Evolutionary conservation across 1,140 invertebrate species (phyloP).

Genomic region (Antheraea pernyi): DNA sequence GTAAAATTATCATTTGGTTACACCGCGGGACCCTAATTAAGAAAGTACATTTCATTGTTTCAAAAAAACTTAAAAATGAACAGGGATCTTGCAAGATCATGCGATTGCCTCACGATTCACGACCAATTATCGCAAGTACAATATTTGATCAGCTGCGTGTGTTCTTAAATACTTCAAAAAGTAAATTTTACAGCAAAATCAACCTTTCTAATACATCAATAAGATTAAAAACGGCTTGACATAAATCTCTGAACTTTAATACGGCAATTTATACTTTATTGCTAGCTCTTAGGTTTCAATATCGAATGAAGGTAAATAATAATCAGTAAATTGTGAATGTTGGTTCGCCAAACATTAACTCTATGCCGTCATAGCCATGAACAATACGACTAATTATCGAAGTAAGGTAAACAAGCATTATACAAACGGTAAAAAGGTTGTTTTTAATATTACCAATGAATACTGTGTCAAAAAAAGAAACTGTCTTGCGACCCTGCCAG

Average conservation of each 20-base stretch:
- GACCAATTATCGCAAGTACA: constrained; percentile 74
- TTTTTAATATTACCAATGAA: constrained; percentile 20
- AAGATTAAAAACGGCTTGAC: constrained; percentile 7
- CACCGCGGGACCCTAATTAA: not conserved
- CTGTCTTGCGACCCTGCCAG: constrained; percentile 62
- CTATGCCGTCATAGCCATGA: constrained; percentile 51
- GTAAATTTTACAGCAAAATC: constrained; percentile 5
- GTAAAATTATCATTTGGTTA: not conserved
- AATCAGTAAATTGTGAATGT: constrained; percentile 35
- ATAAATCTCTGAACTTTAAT: not conserved
- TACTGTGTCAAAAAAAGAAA: constrained; percentile 27
- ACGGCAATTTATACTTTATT: constrained; percentile 32
- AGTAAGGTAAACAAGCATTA: constrained; percentile 34
- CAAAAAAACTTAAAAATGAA: constrained; percentile 16
- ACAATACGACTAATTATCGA: constrained; percentile 61
- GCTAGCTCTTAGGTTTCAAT: constrained; percentile 22
- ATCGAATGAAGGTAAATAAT: constrained; percentile 26
- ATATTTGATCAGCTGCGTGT: constrained; percentile 75
- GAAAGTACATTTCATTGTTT: not conserved
- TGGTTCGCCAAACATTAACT: constrained; percentile 60
- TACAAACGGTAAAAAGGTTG: constrained; percentile 26
- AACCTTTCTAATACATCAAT: constrained; percentile 18
- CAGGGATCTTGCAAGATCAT: constrained; percentile 49
- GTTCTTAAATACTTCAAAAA: constrained; percentile 33
- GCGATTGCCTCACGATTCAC: constrained; percentile 74